These are phyloP conservation scores for Sebastes trivittatus DNA, from an alignment of 2,797 vertebrate genomes.

Conservation along the genomic window DNA sequence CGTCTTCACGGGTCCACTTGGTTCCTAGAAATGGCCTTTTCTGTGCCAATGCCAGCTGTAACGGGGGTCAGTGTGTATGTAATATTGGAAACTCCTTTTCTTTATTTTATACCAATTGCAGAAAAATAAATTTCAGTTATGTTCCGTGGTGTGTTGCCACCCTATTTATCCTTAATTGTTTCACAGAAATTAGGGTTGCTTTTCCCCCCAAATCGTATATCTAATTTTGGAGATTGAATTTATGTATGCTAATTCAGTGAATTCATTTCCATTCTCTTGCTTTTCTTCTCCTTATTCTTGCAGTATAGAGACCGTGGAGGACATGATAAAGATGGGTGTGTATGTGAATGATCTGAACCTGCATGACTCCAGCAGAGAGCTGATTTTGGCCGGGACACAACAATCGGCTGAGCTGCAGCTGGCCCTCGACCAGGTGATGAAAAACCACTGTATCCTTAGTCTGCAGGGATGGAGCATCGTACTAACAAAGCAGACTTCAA, in stretches of 20 bases:
- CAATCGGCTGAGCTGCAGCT: constrained; percentile 85
- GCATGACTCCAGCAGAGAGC: constrained; percentile 84
- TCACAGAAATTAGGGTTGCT: background rate
- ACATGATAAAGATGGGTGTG: constrained; percentile 86
- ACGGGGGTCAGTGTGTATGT: background rate
- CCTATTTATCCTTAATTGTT: background rate
- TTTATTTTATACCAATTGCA: background rate
- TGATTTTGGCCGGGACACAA: constrained; percentile 82
- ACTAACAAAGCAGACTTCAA: background rate
- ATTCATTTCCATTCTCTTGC: background rate
- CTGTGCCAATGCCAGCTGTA: too few relatives aligned
- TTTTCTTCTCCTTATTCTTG: background rate
- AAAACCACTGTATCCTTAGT: background rate
- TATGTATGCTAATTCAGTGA: background rate
- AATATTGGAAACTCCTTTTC: background rate
- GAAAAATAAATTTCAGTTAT: background rate
- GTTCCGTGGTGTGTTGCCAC: background rate
- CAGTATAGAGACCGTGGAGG: constrained; percentile 83
- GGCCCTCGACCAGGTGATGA: constrained; percentile 80
- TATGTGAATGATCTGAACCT: constrained; percentile 84
- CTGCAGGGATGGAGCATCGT: background rate
- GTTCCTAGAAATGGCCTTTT: background rate
- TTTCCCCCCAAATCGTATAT: background rate
- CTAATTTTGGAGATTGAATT: background rate
- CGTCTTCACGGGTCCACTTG: background rate